Base-by-base conservation (phyloP, 2,113 vertebrate genomes). In the Neomonachus schauinslandi region DNA sequence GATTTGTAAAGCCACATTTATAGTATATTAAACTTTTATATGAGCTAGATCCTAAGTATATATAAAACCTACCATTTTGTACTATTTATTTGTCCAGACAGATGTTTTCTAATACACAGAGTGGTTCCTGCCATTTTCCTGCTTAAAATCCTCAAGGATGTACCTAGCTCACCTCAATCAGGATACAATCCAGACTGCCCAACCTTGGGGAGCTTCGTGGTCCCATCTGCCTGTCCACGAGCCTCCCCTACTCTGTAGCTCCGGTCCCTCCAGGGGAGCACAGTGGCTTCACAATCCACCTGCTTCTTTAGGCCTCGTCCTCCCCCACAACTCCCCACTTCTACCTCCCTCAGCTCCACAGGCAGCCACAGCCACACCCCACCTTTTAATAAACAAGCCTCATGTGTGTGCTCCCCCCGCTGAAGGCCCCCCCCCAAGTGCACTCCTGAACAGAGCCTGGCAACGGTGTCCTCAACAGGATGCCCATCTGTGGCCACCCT, bases 1-100 rank as follows among this genome's bases (percentile, higher is more conserved):
- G 83, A 74, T 77, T 46, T 88, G 83, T 55, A 63, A 92, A 65
- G 63, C 82, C 57, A 88, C 57, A 42, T 82, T 92, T 87, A 92
- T 46, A 53, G 74, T 28, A 22, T 24, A 55, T 82, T 63, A 74
- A 88, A 82, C 28, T 81, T 74, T 92, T 82, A 82, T 46, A 31
- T 26, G 57, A 65, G 36, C 28, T 49, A 24, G 84, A 76, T 46
- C 33, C 57, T 11, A 77, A 36, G 36, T 19, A 49, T 24, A 49
- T 26, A 67, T 57, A 93, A 83, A 89, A 69, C 28, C 24, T 36
- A 21, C 77, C 36, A 33, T 57, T 49, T 36, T 22, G 36, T 82
- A 33, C 39, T 9, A 22, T 57, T 49, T 49, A 7, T 59, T 59
- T 49, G 39, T 57, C 71, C 13, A 33, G 84, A 76, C 77, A 69